Evolutionary conservation across 2,888 invertebrate genomes (phyloP), one percentile per base, ranked within the genome.

Genomic region (Pseudococcus jackbeardsleyi): DNA sequence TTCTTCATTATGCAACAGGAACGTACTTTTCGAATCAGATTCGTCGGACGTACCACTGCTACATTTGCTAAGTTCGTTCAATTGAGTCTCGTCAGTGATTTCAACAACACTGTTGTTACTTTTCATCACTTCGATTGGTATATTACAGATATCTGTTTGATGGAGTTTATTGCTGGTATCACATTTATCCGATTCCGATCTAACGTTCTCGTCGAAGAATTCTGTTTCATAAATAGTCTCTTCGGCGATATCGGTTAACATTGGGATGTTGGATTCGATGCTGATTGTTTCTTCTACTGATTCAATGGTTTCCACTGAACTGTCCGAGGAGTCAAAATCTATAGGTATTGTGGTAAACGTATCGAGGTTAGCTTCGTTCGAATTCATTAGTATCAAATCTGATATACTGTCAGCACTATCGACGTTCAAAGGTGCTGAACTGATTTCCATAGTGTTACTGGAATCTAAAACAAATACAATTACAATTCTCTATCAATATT

Each of bases 171-270:
- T 9, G 11, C 42, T 79, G n/a, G 26, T 50, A 46, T 54, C 54
- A 77, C 50, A 48, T 59, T 85, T 85, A 12, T 87, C 87, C 5
- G 19, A 1, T 11, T 87, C 87, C 8, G 77, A 77, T 50, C 77
- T 87, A 26, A 87, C 19, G 19, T 50, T 87, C 54, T 87, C 87
- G 15, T 87, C 87, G 39, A 87, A 87, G 46, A 87, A 79, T 79
- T 87, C 79, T 1, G 87, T 87, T 19, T 87, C 87, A 54, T 87
- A 87, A 79, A 87, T 54, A 19, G 87, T 87, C 19, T 87, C 87
- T 87, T 87, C 87, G 54, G 87, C 87, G 2, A 87, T 87, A 87
- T 87, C 87, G 4, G 87, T 87, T 33, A 87, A 39, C 87, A 87
- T 48, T 33, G 87, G 87, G 12, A 77, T 26, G n/a, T 22, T 72